Percentiles rank a stretch among this genome's conserved stretches.
Evolutionary conservation across 2,888 invertebrate species (phyloP).

Genomic region (Acanthopleura granulata): DNA sequence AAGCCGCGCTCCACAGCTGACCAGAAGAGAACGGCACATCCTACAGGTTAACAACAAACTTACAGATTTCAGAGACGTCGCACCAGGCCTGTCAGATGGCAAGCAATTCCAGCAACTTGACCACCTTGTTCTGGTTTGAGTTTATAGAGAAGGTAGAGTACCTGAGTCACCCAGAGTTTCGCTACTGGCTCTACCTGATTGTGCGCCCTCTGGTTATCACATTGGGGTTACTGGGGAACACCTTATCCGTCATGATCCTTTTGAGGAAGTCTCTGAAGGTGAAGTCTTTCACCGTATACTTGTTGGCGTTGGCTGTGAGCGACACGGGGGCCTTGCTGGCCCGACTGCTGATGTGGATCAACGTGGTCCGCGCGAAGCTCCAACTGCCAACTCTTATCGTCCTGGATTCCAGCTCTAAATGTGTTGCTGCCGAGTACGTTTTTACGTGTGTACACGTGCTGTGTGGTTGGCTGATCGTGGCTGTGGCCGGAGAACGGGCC

Average conservation of each 20-base stretch:
- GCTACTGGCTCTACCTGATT: constrained; percentile 22
- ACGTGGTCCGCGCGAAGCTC: constrained; percentile 22
- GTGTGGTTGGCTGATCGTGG: constrained; percentile 31
- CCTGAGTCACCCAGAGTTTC: constrained; percentile 16
- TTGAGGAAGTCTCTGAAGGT: constrained; percentile 18
- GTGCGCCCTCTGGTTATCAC: constrained; percentile 24
- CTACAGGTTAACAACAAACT: no score
- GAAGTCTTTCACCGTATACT: constrained; percentile 26
- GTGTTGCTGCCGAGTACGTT: constrained; percentile 26
- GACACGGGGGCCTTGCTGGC: constrained; percentile 25
- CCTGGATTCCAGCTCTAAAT: constrained; percentile 14
- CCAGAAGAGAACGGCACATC: no score
- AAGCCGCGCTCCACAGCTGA: no score
- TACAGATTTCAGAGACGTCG: no score
- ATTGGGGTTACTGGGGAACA: constrained; percentile 26
- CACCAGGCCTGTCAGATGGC: not conserved
- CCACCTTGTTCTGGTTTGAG: constrained; percentile 19
- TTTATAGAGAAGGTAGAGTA: constrained; percentile 25
- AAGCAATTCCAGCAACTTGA: not conserved
- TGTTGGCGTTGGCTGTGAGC: constrained; percentile 23
- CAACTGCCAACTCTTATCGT: constrained; percentile 5
- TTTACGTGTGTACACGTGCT: constrained; percentile 26
- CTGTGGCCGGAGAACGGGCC: constrained; percentile 25
- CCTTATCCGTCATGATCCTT: constrained; percentile 24
- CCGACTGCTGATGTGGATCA: constrained; percentile 28